phyloP scores from a whole-genome alignment of 2,113 vertebrate species.

The Eudyptes chrysolophus region DNA sequence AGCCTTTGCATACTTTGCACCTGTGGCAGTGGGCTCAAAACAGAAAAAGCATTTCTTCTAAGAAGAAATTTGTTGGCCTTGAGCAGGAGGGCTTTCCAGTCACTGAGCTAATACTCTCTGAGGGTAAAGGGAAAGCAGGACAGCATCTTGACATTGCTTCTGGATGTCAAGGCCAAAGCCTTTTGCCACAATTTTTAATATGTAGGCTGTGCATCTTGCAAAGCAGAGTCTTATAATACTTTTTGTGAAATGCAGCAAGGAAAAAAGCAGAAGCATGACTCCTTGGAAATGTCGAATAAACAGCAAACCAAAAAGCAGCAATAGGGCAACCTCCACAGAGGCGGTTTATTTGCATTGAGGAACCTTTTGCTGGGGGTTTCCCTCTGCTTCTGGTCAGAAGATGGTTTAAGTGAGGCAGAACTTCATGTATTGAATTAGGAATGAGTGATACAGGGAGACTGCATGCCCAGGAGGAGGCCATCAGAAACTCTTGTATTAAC shows the following conservation, averaged over 20 bases:
- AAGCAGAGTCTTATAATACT: neutral
- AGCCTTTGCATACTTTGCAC: neutral
- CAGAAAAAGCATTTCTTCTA: neutral
- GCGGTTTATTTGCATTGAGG: neutral
- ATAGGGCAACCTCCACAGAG: neutral
- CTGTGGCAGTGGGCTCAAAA: neutral
- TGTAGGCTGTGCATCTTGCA: neutral
- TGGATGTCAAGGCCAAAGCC: neutral
- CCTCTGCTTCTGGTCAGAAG: neutral
- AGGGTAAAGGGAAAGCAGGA: neutral
- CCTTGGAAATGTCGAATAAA: neutral
- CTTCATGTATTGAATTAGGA: neutral
- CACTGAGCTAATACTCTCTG: neutral
- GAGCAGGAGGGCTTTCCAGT: neutral
- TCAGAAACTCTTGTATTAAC: neutral
- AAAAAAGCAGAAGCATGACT: neutral
- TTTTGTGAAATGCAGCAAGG: neutral
- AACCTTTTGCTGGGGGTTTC: neutral
- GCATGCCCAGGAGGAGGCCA: neutral
- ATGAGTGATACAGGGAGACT: neutral
- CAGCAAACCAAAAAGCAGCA: neutral
- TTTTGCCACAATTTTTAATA: neutral
- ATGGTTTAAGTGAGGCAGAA: neutral
- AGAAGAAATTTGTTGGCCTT: neutral
- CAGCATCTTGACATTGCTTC: neutral